Conservation (phyloP, 2,888 invertebrate species). For the Prosapia bicincta region DNA sequence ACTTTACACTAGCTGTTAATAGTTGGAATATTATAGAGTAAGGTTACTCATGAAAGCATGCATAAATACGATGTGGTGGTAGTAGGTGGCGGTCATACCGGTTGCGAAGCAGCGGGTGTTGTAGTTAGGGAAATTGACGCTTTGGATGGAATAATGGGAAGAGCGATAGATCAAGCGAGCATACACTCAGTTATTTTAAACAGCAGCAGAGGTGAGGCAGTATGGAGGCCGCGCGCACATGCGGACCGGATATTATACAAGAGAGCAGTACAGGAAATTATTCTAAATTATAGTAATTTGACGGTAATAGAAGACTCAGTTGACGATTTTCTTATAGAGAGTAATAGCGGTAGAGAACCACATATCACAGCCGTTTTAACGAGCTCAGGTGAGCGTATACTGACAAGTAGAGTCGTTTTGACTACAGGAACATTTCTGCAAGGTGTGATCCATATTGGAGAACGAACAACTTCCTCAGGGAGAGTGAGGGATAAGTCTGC, state of each 20-base stretch:
- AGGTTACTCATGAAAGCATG: too few species aligned
- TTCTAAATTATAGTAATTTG: too few species aligned
- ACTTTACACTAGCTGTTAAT: too few species aligned
- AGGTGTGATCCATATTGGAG: background rate
- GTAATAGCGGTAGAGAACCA: too few species aligned
- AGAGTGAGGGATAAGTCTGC: background rate
- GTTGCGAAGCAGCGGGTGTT: constrained; percentile 57
- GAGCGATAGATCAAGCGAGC: constrained; percentile 40
- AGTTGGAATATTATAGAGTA: too few species aligned
- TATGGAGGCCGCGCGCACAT: background rate
- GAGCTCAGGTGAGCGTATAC: too few species aligned
- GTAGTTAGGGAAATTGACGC: constrained; percentile 58
- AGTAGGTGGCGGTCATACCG: constrained; percentile 60
- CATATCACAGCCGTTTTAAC: too few species aligned
- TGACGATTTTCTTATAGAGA: too few species aligned
- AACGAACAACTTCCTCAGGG: background rate
- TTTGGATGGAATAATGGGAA: constrained; percentile 54
- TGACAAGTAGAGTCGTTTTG: background rate
- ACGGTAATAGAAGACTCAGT: too few species aligned
- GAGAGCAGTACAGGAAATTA: too few species aligned
- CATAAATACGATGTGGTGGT: too few species aligned
- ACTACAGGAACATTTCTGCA: background rate
- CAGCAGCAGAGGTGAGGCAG: background rate
- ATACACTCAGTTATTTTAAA: background rate
- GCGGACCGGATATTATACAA: background rate